phyloP scores from a whole-genome alignment of 2,113 vertebrate species.

The Zapornia atra region DNA sequence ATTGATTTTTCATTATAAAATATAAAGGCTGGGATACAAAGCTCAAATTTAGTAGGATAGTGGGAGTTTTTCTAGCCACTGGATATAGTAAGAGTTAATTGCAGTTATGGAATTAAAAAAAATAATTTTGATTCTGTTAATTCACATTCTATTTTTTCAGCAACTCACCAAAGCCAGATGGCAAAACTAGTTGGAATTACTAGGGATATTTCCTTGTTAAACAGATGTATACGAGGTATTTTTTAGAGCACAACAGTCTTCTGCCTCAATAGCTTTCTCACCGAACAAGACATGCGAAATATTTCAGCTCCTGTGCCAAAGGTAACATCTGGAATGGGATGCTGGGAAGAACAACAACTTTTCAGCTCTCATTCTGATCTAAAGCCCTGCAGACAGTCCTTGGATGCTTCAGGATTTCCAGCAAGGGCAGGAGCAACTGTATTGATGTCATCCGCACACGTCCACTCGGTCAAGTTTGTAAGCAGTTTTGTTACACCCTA shows the following conservation, averaged over 20 bases:
- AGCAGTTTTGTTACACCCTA: neutral
- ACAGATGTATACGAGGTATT: neutral
- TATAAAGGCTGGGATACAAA: neutral
- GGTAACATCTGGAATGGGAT: neutral
- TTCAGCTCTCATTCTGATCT: neutral
- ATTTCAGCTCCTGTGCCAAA: neutral
- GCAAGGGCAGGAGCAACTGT: neutral
- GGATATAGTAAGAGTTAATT: neutral
- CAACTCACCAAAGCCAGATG: neutral
- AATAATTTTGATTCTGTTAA: neutral
- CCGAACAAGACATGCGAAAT: neutral
- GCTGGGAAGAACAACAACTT: neutral
- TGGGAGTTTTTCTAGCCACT: neutral
- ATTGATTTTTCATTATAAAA: neutral
- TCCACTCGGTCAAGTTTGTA: neutral
- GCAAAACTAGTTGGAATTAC: conserved; percentile 1
- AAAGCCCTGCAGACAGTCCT: neutral
- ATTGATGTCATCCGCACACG: neutral
- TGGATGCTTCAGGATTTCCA: neutral
- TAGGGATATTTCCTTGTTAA: neutral
- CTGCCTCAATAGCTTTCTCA: neutral
- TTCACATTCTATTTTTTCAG: neutral
- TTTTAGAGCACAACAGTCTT: neutral
- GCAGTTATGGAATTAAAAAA: neutral
- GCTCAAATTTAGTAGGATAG: neutral